Evolutionary conservation across 1,140 invertebrate genomes (phyloP).

Genomic region (Apocrypta bakeri): DNA sequence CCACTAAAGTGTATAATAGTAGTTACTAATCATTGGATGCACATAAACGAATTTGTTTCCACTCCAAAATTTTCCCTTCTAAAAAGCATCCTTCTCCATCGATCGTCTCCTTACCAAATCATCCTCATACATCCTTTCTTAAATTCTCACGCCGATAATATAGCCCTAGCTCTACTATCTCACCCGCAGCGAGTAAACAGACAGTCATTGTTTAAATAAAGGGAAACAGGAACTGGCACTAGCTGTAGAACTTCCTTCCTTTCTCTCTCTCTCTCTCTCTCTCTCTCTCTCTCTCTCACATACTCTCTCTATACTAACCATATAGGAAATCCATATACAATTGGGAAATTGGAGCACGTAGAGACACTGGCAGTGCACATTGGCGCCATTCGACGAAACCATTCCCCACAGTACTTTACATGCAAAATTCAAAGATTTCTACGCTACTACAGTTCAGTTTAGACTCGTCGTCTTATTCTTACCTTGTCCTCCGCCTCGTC

Average conservation of each 20-base stretch:
- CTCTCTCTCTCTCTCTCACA: too few relatives aligned
- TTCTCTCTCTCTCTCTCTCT: too few relatives aligned
- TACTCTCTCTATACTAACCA: background rate
- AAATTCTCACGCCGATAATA: background rate
- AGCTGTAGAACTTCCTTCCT: background rate
- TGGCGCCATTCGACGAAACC: slow-evolving; percentile 8
- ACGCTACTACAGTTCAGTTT: background rate
- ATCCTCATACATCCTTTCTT: background rate
- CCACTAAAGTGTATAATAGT: too few relatives aligned
- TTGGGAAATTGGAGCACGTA: slow-evolving; percentile 36
- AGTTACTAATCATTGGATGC: too few relatives aligned
- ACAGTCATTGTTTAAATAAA: background rate
- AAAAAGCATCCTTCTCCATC: too few relatives aligned
- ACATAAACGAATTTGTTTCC: too few relatives aligned
- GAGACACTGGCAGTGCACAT: background rate
- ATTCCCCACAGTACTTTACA: slow-evolving; percentile 13
- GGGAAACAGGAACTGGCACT: background rate
- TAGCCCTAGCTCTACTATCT: background rate
- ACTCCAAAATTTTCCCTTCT: too few relatives aligned
- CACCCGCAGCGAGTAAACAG: background rate
- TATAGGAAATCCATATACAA: slow-evolving; percentile 18
- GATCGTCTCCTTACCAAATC: background rate
- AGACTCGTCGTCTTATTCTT: slow-evolving; percentile 63
- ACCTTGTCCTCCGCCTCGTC: slow-evolving; percentile 96
- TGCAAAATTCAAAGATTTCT: slow-evolving; percentile 22